Conservation (phyloP, 1,140 invertebrate species). For the Alviniconcha marisindica region DNA sequence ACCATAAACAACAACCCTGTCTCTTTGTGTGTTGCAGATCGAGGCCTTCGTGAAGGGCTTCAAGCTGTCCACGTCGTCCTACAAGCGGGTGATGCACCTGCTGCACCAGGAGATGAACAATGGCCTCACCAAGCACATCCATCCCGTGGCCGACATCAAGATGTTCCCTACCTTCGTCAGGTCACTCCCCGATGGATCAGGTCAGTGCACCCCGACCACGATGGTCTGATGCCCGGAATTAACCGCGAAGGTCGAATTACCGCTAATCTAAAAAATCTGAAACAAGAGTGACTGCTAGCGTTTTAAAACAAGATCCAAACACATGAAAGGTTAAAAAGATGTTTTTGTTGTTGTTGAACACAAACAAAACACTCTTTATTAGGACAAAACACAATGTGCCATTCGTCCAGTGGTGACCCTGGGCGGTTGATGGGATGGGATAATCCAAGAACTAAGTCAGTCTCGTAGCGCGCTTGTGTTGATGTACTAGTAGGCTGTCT, state of each 20-base stretch:
- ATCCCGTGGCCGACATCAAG: constrained; percentile 89
- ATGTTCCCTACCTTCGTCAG: constrained; percentile 98
- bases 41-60: constrained; percentile 91
- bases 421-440: not conserved
- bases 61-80: constrained; percentile 87
- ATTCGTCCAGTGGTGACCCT: not conserved
- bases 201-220: too few species aligned
- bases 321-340: too few species aligned
- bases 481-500: too few species aligned
- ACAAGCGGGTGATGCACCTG: constrained; percentile 86
- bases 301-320: too few species aligned
- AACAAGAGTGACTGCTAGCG: too few species aligned
- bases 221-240: too few species aligned
- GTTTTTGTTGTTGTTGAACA: too few species aligned
- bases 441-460: too few species aligned
- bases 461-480: too few species aligned
- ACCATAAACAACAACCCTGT: not conserved
- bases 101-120: constrained; percentile 87
- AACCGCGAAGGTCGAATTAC: too few species aligned
- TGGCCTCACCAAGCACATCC: constrained; percentile 90
- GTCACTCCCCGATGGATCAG: constrained; percentile 95
- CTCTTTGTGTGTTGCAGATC: constrained; percentile 81
- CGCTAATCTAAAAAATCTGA: too few species aligned
- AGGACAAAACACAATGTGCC: too few species aligned
- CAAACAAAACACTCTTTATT: not conserved